A percentile compares a stretch with the other conserved stretches of the same genome.
These are phyloP conservation scores for Knipowitschia caucasica DNA, from an alignment of 2,797 vertebrate species.

Conservation along the genomic window DNA sequence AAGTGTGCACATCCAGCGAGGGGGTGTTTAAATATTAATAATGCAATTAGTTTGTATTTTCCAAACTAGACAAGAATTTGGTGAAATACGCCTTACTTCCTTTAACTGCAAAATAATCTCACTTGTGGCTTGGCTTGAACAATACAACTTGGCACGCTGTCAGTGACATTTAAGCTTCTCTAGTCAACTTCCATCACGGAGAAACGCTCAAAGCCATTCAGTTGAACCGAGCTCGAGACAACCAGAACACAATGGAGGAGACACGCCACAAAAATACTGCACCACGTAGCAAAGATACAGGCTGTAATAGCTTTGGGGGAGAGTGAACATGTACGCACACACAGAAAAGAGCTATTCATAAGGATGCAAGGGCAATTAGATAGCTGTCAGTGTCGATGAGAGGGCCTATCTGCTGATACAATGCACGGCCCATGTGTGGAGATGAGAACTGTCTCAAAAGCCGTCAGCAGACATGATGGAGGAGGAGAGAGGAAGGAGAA, in stretches of 20 bases:
- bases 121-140: slow-evolving; percentile 26
- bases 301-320: slow-evolving; percentile 42
- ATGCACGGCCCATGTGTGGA: slow-evolving; percentile 40
- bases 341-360: slow-evolving; percentile 49
- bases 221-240: slow-evolving; percentile 45
- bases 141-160: slow-evolving; percentile 9
- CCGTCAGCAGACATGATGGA: slow-evolving; percentile 23
- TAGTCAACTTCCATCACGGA: slow-evolving; percentile 41
- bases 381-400: slow-evolving; percentile 66
- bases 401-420: slow-evolving; percentile 46
- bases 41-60: slow-evolving; percentile 12
- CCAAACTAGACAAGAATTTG: slow-evolving; percentile 7
- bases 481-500: background rate
- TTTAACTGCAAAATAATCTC: slow-evolving; percentile 3
- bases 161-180: slow-evolving; percentile 26
- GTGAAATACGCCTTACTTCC: background rate
- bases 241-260: slow-evolving; percentile 35
- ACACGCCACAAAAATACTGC: slow-evolving; percentile 28
- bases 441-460: slow-evolving; percentile 61
- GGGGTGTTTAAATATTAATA: slow-evolving; percentile 4
- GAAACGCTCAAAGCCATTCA: slow-evolving; percentile 41
- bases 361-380: slow-evolving; percentile 69
- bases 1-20: background rate
- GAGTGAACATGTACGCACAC: slow-evolving; percentile 6
- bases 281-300: slow-evolving; percentile 35